These are phyloP conservation scores for Morinoia aosen DNA, from an alignment of 2,888 invertebrate genomes.

Conservation along the genomic window DNA sequence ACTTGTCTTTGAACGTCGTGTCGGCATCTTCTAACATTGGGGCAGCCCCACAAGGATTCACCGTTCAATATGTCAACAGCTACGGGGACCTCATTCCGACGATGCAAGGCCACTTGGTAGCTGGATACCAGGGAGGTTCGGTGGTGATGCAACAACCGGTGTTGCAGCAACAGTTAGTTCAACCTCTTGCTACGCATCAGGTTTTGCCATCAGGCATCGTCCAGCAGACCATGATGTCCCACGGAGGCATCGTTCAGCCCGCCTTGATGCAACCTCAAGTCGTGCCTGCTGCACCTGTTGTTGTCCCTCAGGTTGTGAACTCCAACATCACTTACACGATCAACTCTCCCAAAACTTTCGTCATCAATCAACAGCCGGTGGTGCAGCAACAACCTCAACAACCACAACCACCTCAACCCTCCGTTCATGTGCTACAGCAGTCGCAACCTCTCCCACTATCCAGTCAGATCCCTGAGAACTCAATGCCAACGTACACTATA, in stretches of 20 bases:
- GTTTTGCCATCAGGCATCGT: slow-evolving; percentile 62
- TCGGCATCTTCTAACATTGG: slow-evolving; percentile 59
- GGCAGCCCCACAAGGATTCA: slow-evolving; percentile 60
- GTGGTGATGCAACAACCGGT: slow-evolving; percentile 34
- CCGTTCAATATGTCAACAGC: slow-evolving; percentile 34
- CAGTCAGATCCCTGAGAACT: slow-evolving; percentile 18
- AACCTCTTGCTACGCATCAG: slow-evolving; percentile 57
- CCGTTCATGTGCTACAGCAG: slow-evolving; percentile 54
- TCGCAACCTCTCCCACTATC: slow-evolving; percentile 21
- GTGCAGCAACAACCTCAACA: slow-evolving; percentile 63
- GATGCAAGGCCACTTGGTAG: slow-evolving; percentile 36
- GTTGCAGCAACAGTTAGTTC: slow-evolving; percentile 52
- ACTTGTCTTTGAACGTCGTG: slow-evolving; percentile 57
- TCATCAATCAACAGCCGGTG: slow-evolving; percentile 64
- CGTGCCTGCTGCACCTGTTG: slow-evolving; percentile 60
- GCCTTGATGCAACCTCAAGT: slow-evolving; percentile 60
- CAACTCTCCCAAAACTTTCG: slow-evolving; percentile 63
- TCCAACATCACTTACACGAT: slow-evolving; percentile 66
- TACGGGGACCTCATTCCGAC: not conserved
- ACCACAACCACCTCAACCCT: slow-evolving; percentile 56
- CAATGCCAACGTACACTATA: not conserved
- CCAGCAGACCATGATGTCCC: slow-evolving; percentile 46
- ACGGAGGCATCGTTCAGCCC: slow-evolving; percentile 55
- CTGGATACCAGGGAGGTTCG: slow-evolving; percentile 50
- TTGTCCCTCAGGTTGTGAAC: slow-evolving; percentile 65